A percentile compares a stretch with the other conserved stretches of the same genome.
Conservation (phyloP, 2,113 vertebrate genomes). For the Daboia siamensis region DNA sequence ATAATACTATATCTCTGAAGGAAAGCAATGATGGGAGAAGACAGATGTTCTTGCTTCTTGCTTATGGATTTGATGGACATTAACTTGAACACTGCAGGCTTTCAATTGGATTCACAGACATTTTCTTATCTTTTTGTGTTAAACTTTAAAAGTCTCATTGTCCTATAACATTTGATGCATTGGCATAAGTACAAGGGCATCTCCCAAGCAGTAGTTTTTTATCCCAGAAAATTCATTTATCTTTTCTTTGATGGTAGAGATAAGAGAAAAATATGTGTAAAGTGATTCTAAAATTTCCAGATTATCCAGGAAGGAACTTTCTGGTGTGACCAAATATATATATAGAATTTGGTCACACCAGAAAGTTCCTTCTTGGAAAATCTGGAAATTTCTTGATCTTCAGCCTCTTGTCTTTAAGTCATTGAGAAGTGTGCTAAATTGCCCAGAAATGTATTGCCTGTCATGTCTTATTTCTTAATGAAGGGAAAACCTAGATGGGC, state of each 20-base stretch:
- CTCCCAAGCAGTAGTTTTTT: background rate
- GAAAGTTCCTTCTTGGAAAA: constrained; percentile 68
- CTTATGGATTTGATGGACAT: background rate
- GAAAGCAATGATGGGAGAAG: background rate
- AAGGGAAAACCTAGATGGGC: constrained; percentile 64
- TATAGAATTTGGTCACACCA: constrained; percentile 63
- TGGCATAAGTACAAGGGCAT: too few species aligned
- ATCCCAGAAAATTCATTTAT: background rate
- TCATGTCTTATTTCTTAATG: constrained; percentile 76
- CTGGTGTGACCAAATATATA: too few species aligned
- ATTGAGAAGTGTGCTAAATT: constrained; percentile 74
- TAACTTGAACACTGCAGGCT: background rate
- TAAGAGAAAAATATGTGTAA: background rate
- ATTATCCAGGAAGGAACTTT: too few species aligned
- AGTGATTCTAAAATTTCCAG: too few species aligned
- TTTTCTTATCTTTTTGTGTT: background rate
- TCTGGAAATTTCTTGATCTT: constrained; percentile 75
- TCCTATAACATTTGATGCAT: background rate
- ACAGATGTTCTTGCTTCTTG: background rate
- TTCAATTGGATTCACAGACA: background rate
- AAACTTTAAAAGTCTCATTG: background rate
- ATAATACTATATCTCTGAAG: background rate
- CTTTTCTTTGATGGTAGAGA: background rate
- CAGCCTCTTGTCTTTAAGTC: constrained; percentile 64
- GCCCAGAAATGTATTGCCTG: constrained; percentile 73